Percentiles rank a stretch among this genome's conserved stretches.
These are phyloP conservation scores for Nyctereutes procyonoides DNA, from an alignment of 2,113 vertebrate species.

Conservation along the genomic window DNA sequence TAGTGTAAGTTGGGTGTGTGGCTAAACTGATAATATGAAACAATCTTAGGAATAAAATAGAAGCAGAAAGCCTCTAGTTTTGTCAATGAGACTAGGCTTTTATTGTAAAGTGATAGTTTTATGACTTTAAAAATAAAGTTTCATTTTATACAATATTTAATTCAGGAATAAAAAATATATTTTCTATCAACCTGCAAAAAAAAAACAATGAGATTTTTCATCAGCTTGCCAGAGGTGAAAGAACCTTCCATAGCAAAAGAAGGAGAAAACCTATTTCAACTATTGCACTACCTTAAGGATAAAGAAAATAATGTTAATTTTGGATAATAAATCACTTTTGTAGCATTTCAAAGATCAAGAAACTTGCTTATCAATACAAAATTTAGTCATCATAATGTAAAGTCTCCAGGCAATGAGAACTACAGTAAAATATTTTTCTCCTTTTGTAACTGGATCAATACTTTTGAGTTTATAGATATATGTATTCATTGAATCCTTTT, in stretches of 20 bases:
- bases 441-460: conserved; percentile 50
- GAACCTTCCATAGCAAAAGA: background rate
- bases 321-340: conserved; percentile 54
- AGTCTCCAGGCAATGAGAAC: conserved; percentile 26
- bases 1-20: background rate
- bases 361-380: conserved; percentile 66
- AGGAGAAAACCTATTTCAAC: conserved; percentile 50
- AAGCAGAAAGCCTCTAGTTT: conserved; percentile 79
- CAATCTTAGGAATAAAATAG: conserved; percentile 77
- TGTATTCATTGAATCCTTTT: background rate
- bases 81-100: conserved; percentile 82
- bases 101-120: conserved; percentile 71
- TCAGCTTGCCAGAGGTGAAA: conserved; percentile 40
- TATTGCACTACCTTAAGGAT: conserved; percentile 21
- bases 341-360: conserved; percentile 52
- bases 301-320: conserved; percentile 68
- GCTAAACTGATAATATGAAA: background rate
- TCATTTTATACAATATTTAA: conserved; percentile 59
- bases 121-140: conserved; percentile 76
- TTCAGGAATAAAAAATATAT: conserved; percentile 68
- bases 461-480: conserved; percentile 43
- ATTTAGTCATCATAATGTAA: conserved; percentile 18
- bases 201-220: conserved; percentile 66
- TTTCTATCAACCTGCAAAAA: conserved; percentile 79
- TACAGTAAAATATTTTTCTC: conserved; percentile 9